A percentile compares a stretch with the other conserved stretches of the same genome.
phyloP scores from a whole-genome alignment of 2,797 vertebrate genomes.

The Prionace glauca region DNA sequence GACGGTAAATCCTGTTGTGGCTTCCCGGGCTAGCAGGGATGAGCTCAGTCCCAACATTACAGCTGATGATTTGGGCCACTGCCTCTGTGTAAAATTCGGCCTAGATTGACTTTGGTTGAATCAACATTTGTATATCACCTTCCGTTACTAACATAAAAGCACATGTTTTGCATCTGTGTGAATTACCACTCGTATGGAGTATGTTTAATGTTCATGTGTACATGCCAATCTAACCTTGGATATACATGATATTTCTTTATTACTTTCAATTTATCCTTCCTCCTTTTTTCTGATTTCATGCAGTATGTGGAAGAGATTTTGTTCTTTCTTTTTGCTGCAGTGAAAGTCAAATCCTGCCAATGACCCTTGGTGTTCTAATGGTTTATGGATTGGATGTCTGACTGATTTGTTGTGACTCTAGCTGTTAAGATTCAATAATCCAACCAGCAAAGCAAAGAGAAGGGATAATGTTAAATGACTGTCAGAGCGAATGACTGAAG shows the following conservation, averaged over 20 bases:
- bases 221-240: background rate
- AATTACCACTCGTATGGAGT: background rate
- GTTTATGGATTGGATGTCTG: background rate
- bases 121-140: background rate
- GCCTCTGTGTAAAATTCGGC: no score
- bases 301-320: background rate
- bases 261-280: background rate
- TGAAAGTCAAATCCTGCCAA: background rate
- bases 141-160: background rate
- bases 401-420: background rate
- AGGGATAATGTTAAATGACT: background rate
- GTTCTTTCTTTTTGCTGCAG: background rate
- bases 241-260: background rate
- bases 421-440: background rate
- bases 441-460: background rate
- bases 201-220: background rate
- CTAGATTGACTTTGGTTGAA: background rate
- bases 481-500: background rate
- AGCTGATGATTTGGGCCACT: no score
- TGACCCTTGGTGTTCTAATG: background rate
- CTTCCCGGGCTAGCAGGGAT: no score
- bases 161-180: background rate
- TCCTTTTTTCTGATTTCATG: background rate
- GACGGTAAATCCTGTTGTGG: no score
- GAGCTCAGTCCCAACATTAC: no score